Base-by-base conservation (phyloP, 2,797 vertebrate genomes). In the Danio aesculapii region DNA sequence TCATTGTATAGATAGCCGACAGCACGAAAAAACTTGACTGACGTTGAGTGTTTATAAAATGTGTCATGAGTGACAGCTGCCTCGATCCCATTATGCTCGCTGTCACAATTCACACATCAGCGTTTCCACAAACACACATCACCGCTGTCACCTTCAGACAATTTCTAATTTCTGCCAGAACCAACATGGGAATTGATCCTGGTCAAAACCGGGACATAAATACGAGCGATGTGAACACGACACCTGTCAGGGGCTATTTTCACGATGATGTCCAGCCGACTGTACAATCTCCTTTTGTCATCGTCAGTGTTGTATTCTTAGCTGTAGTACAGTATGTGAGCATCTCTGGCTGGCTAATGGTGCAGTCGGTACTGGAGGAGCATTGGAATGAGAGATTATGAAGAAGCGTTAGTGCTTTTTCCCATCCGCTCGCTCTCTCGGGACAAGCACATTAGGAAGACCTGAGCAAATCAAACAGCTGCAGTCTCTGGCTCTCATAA, bases 381-480 rank as follows among this genome's bases (percentile, higher is more conserved):
- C 91, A 92, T 90, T 68, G 87, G 83, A 92, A 92, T 90, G 87
- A 88, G 85, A 85, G 88, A 91, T 93, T 90, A 90, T 86, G 84
- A 91, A 81, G 83, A 88, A 85, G 85, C 17, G 69, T 43, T 73
- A 85, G 85, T 39, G 69, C 50, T 73, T n/a, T 47, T 57, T 30
- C 30, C 43, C 68, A 63, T 64, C 61, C 62, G 4, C 58, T n/a
- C 8, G 0, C 46, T 68, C 61, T 9, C 71, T 57, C 16, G 13
- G 53, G 79, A 68, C 43, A 58, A 0, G 12, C 41, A 79, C 85
- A 80, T 86, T 87, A 82, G 70, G 43, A 75, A 59, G 71, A 68
- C 62, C 79, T 68, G 46, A 81, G 46, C 72, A 58, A 81, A 75
- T 73, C 61, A 75, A 62, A 67, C 71, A 67, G 53, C 79, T 81